Evolutionary conservation across 2,888 invertebrate species (phyloP).

Genomic region (Pterostichus madidus): DNA sequence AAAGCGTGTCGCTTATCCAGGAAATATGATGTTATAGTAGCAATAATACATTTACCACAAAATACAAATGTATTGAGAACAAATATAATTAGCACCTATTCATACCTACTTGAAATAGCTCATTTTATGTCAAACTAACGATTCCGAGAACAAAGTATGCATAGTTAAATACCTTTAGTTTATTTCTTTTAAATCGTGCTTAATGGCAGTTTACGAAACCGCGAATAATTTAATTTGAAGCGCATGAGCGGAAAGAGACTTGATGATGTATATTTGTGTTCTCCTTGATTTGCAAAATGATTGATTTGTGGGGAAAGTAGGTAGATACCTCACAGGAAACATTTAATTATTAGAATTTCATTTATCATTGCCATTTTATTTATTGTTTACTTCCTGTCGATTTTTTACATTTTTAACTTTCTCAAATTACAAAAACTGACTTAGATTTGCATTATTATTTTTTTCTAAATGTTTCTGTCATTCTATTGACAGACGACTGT

Average conservation of each 20-base stretch:
- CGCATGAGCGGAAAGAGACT: neutral
- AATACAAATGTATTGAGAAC: neutral
- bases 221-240: neutral
- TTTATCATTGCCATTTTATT: conserved; percentile 20
- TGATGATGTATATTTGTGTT: neutral
- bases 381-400: conserved; percentile 28
- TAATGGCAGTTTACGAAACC: neutral
- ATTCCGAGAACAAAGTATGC: conserved; percentile 5
- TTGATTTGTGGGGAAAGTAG: conserved; percentile 31
- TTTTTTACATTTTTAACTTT: conserved; percentile 24
- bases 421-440: conserved; percentile 18
- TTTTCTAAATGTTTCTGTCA: neutral
- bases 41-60: too few relatives aligned
- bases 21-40: too few relatives aligned
- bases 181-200: neutral
- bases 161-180: neutral
- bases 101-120: neutral
- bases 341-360: conserved; percentile 19
- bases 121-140: neutral
- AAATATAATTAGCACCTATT: conserved; percentile 2
- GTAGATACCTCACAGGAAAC: conserved; percentile 30
- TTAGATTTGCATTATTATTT: neutral
- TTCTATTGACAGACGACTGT: neutral
- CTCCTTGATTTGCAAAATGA: conserved; percentile 21
- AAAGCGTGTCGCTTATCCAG: too few relatives aligned